These are phyloP conservation scores for Caenorhabditis briggsae DNA, from an alignment of 1,140 invertebrate species.

Conservation along the genomic window DNA sequence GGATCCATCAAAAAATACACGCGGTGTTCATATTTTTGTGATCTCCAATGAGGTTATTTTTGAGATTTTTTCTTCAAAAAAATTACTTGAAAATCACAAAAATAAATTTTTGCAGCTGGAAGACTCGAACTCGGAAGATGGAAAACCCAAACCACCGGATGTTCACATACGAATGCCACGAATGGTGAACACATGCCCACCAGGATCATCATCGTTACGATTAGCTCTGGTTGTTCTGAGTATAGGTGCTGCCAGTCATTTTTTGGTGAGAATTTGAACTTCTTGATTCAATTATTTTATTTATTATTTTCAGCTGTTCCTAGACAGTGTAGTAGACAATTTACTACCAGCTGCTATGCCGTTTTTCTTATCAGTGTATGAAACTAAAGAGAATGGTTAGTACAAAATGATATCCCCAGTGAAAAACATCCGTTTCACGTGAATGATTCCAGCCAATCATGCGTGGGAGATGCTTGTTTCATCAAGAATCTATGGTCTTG, in stretches of 20 bases:
- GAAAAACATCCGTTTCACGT: not conserved
- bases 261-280: constrained; percentile 12
- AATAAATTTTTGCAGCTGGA: constrained; percentile 10
- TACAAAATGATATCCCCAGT: not conserved
- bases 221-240: constrained; percentile 41
- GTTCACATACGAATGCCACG: constrained; percentile 43
- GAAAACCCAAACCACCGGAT: not conserved
- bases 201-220: constrained; percentile 30
- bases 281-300: not conserved
- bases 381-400: constrained; percentile 50
- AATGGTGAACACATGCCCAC: constrained; percentile 44
- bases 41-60: not conserved
- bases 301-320: constrained; percentile 34
- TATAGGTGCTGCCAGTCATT: constrained; percentile 59
- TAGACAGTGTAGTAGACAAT: constrained; percentile 61
- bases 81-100: not conserved
- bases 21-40: constrained; percentile 6
- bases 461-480: constrained; percentile 62
- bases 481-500: constrained; percentile 56
- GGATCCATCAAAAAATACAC: not conserved
- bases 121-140: constrained; percentile 17
- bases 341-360: constrained; percentile 56
- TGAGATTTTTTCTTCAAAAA: not conserved
- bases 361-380: constrained; percentile 52
- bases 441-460: constrained; percentile 42